Conservation (phyloP, 2,888 invertebrate genomes). For the Spodoptera picta region DNA sequence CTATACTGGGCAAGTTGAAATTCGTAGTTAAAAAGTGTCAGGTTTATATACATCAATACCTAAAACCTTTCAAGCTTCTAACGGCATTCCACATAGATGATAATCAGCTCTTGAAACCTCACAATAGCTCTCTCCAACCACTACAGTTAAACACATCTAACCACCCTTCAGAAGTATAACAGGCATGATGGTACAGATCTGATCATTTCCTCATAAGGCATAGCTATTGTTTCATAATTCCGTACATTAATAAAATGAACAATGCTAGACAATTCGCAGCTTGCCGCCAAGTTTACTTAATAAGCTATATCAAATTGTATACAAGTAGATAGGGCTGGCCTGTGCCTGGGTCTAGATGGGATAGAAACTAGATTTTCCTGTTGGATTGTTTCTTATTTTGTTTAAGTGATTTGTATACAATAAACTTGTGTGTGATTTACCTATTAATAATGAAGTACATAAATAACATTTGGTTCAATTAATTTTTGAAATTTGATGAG, state of each 20-base stretch:
- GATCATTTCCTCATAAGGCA: conserved; percentile 24
- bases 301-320: conserved; percentile 66
- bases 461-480: too few relatives aligned
- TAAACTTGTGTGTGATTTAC: too few relatives aligned
- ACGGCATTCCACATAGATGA: too few relatives aligned
- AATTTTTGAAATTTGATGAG: too few relatives aligned
- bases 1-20: too few relatives aligned
- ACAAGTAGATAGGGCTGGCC: conserved; percentile 43
- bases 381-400: not conserved
- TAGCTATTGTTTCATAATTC: conserved; percentile 45
- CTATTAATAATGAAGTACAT: too few relatives aligned
- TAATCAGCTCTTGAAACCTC: too few relatives aligned
- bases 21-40: too few relatives aligned
- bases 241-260: conserved; percentile 48
- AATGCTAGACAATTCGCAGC: conserved; percentile 59
- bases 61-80: too few relatives aligned
- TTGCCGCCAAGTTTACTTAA: conserved; percentile 65
- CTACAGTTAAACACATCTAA: not conserved
- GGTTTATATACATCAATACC: too few relatives aligned
- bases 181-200: conserved; percentile 22
- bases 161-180: conserved; percentile 4
- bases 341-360: not conserved
- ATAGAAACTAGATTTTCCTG: not conserved
- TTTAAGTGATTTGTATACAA: too few relatives aligned
- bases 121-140: too few relatives aligned